These are phyloP conservation scores for Carcharodon carcharias DNA, from an alignment of 2,797 vertebrate genomes.

Conservation along the genomic window DNA sequence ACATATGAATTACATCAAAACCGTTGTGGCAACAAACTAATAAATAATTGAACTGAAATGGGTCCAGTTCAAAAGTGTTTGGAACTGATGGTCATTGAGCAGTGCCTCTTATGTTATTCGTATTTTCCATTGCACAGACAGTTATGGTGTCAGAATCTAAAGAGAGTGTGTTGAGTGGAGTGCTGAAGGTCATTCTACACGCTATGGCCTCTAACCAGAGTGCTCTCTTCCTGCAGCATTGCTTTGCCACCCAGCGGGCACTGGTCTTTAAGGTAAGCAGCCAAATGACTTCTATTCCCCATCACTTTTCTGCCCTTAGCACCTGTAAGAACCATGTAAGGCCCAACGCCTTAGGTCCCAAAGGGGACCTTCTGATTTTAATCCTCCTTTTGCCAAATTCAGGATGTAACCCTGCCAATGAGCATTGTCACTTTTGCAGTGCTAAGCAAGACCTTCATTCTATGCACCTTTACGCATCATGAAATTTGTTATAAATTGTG, in stretches of 20 bases:
- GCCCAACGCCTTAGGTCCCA: not conserved
- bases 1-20: not conserved
- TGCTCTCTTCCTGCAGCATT: slow-evolving; percentile 79
- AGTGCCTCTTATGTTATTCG: not conserved
- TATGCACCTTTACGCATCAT: not conserved
- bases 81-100: not conserved
- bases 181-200: slow-evolving; percentile 77
- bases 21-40: not conserved
- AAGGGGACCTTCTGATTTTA: not conserved
- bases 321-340: not conserved
- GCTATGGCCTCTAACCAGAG: slow-evolving; percentile 83
- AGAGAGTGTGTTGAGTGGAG: slow-evolving; percentile 75
- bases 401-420: too few relatives aligned
- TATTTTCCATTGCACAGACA: slow-evolving; percentile 49
- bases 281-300: not conserved
- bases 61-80: not conserved
- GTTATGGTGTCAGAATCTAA: slow-evolving; percentile 76
- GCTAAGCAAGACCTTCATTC: not conserved
- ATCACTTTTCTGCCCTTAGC: not conserved
- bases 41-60: not conserved
- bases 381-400: not conserved
- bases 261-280: slow-evolving; percentile 74
- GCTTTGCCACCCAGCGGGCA: slow-evolving; percentile 80
- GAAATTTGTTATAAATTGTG: not conserved
- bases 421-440: not conserved